Evolutionary conservation across 1,140 invertebrate species (phyloP), one percentile per base, ranked within the genome.

Genomic region (Hesperophylax magnus): DNA sequence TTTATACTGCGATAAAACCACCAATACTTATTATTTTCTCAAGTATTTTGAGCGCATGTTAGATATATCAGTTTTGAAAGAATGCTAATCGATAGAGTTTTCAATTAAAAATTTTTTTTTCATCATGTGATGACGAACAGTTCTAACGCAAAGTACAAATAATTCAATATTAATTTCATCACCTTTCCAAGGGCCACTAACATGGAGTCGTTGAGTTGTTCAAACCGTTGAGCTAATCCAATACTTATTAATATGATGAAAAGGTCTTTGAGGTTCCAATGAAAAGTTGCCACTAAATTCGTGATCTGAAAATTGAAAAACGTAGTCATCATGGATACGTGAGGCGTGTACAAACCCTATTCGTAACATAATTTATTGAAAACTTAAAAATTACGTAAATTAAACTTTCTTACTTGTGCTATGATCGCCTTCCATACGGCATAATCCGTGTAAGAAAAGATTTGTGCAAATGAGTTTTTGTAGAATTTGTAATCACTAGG

Each of bases 201-300:
- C 1, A 94, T 85, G 34, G 90, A 86, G 24, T 85, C 85, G 31
- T 92, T 92, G 24, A 93, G 85, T 81, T 92, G 92, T 52, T 89
- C 88, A 82, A 93, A 93, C 61, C 92, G 88, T 60, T 90, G 88
- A 0, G 91, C 86, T 24, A 93, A 78, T 14, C 91, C 91, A 17
- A 91, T 84, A 71, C 93, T 93, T 14, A 93, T 85, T 0, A 93
- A 84, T 65, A 93, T 93, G 11, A 94, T 90, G 82, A 94, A 93
- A 0, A 93, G 84, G 85, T 94, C 93, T 85, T 92, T 90, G 53
- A 92, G 93, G 78, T 92, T 93, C 91, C 92, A 93, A 2, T 91
- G 89, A 76, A 93, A 92, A 0, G 91, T 90, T 76, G 87, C 88
- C 3, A 91, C 82, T 4, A 90, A 81, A 77, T 91, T 90, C 14